phyloP scores from a whole-genome alignment of 2,797 vertebrate genomes.

The Hypotaenidia philippensis region DNA sequence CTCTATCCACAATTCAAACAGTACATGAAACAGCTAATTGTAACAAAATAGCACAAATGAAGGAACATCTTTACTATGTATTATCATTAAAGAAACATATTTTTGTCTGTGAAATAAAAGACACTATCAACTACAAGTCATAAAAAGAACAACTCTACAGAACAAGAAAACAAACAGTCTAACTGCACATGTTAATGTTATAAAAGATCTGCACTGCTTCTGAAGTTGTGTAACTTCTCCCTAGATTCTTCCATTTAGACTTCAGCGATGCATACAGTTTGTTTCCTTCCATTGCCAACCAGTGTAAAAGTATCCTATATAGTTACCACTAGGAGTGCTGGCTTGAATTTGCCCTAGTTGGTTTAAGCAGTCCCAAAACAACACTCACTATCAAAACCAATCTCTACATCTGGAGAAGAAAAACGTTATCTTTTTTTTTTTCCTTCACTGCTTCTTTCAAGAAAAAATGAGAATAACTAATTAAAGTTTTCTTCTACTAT shows the following conservation, averaged over 20 bases:
- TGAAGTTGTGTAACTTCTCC: not conserved
- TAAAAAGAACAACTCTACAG: not conserved
- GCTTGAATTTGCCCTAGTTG: not conserved
- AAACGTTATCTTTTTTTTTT: not conserved
- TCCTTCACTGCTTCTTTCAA: not conserved
- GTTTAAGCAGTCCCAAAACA: not conserved
- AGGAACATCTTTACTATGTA: not conserved
- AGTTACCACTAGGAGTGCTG: not conserved
- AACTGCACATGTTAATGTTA: not conserved
- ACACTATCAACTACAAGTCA: not conserved
- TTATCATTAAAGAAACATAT: not conserved
- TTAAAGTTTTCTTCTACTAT: not conserved
- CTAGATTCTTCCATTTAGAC: not conserved
- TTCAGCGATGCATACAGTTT: not conserved
- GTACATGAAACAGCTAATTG: not conserved
- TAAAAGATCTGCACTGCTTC: not conserved
- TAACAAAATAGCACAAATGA: not conserved
- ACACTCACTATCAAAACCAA: not conserved
- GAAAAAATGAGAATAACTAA: not conserved
- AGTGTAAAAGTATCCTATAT: not conserved
- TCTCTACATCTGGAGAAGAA: not conserved
- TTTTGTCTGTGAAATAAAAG: not conserved
- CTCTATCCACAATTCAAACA: not conserved
- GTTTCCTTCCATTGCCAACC: not conserved
- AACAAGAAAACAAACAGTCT: not conserved